Evolutionary conservation across 2,797 vertebrate genomes (phyloP), one percentile per base, ranked within the genome.

Genomic region (Eupleurogrammus muticus): DNA sequence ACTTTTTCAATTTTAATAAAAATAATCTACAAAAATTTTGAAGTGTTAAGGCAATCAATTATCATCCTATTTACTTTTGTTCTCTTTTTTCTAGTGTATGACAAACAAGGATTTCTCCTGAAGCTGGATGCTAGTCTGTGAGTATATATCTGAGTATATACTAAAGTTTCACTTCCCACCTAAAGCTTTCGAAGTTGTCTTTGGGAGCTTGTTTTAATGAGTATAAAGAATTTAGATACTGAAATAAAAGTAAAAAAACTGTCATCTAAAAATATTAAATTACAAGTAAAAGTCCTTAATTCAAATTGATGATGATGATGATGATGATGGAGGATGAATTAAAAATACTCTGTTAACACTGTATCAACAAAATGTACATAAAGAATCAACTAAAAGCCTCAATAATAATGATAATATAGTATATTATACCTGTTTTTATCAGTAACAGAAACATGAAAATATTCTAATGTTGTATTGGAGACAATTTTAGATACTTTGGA

Each of bases 51-150:
- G 14, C 17, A 46, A 14, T 56, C 0, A 55, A 62, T 23, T 35
- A 21, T 20, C 42, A 5, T 42, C 9, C 55, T 12, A 64, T 59
- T 36, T 74, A 24, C 53, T 40, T 76, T 58, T 55, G 20, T n/a
- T 65, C 73, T 64, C 65, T 66, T 82, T 50, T 83, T 46, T 82
- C 66, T 93, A 97, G 96, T 95, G 79, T 97, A 96, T 90, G 96
- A 97, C 89, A 95, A 93, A 46, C 93, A 96, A 87, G 96, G 96
- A 72, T 97, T 97, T 88, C 93, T 96, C 44, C 85, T 95, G 85
- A 96, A 95, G 85, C 86, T 96, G 86, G 95, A 97, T 73, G 92
- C 93, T 38, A 95, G 91, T 87, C 82, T 97, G 96, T 97, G 90
- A 97, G 96, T 97, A 95, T 19, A 47, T 19, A 36, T 56, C 14